Evolutionary conservation across 2,888 invertebrate species (phyloP).

Genomic region (Furcula furcula): DNA sequence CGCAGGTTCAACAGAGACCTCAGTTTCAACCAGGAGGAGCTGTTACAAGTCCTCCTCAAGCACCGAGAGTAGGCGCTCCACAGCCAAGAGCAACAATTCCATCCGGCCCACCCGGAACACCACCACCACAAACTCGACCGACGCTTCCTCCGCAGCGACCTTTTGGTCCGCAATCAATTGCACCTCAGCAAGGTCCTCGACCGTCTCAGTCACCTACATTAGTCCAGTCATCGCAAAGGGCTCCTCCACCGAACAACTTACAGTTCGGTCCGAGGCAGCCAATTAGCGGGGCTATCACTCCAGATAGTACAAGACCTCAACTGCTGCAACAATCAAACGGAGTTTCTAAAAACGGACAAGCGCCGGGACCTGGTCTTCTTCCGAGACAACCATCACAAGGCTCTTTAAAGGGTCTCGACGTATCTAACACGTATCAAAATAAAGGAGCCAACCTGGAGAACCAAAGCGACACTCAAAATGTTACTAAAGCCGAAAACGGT

Average conservation of each 20-base stretch:
- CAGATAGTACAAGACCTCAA: conserved; percentile 55
- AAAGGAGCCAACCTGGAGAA: conserved; percentile 76
- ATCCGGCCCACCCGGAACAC: conserved; percentile 48
- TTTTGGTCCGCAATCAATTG: conserved; percentile 61
- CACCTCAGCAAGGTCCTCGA: conserved; percentile 56
- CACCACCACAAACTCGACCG: conserved; percentile 54
- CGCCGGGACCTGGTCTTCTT: conserved; percentile 40
- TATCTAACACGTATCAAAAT: conserved; percentile 49
- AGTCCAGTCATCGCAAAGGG: conserved; percentile 58
- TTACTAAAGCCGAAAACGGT: conserved; percentile 59
- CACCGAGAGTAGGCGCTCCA: conserved; percentile 55
- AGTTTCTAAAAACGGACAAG: conserved; percentile 46
- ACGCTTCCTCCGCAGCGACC: conserved; percentile 55
- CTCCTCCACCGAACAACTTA: conserved; percentile 70
- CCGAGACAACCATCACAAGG: conserved; percentile 72
- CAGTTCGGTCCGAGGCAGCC: conserved; percentile 77
- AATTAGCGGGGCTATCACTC: conserved; percentile 52
- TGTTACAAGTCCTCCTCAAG: conserved; percentile 56
- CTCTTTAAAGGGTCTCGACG: conserved; percentile 60
- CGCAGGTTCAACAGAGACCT: conserved; percentile 55
- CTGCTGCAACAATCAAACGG: conserved; percentile 52
- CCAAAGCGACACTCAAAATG: conserved; percentile 59
- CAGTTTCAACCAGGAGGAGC: conserved; percentile 74
- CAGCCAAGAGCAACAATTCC: conserved; percentile 52
- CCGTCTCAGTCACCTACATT: conserved; percentile 51